Conservation (phyloP, 2,888 invertebrate genomes). For the Caenorhabditis panamensis region DNA sequence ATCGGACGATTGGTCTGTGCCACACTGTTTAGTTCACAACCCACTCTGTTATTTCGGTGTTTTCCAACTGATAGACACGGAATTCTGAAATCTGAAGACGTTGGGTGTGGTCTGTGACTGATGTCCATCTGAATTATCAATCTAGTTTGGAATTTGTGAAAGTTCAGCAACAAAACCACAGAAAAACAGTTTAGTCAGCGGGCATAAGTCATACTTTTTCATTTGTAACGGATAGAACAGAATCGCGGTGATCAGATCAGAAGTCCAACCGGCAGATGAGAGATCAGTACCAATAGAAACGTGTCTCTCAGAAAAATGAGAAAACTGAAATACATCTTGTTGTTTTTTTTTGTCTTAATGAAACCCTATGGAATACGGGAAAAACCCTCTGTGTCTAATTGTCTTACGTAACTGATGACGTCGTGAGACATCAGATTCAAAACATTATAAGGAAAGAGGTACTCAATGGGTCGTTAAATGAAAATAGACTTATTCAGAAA, state of each 20-base stretch:
- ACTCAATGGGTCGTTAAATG: background rate
- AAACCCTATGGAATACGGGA: too few relatives aligned
- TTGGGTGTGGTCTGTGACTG: background rate
- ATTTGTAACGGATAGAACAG: background rate
- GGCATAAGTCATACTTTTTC: background rate
- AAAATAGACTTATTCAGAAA: background rate
- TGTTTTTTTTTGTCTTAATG: too few relatives aligned
- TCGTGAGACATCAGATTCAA: conserved; percentile 8
- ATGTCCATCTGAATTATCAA: background rate
- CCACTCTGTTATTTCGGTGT: conserved; percentile 21
- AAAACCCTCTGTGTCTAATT: too few relatives aligned
- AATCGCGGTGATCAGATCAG: background rate
- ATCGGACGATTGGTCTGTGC: conserved; percentile 29
- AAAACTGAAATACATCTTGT: too few relatives aligned
- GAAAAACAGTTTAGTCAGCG: background rate
- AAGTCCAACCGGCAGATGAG: background rate
- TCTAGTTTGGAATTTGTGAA: conserved; percentile 5
- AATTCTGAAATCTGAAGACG: background rate
- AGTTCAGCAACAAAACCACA: conserved; percentile 1
- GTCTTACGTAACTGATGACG: background rate
- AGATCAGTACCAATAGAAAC: background rate
- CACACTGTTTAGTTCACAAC: background rate
- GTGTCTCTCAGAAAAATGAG: too few relatives aligned
- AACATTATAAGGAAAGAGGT: background rate
- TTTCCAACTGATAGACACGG: background rate